Conservation (phyloP, 2,888 invertebrate species). For the Cyaniris semiargus region DNA sequence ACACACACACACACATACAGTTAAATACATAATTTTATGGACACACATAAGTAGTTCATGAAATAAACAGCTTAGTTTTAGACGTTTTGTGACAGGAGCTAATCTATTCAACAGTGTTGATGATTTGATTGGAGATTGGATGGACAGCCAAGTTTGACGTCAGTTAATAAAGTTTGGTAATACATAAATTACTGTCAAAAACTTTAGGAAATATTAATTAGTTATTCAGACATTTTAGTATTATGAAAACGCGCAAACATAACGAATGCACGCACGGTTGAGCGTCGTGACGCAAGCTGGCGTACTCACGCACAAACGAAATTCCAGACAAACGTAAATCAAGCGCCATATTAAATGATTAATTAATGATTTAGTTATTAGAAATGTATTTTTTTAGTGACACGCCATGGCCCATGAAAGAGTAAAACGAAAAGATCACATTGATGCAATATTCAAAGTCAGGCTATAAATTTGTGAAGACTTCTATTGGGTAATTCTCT, state of each 20-base stretch:
- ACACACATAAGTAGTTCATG: not conserved
- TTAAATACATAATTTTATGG: not conserved
- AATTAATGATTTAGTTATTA: not conserved
- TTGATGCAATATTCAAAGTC: not conserved
- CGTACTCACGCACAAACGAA: not conserved
- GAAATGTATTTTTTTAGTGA: not conserved
- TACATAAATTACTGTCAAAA: not conserved
- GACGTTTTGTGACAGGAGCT: not conserved
- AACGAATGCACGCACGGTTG: not conserved
- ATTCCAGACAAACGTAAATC: not conserved
- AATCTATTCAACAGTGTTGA: not conserved
- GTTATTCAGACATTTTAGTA: not conserved
- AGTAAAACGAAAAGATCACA: not conserved
- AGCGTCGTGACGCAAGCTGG: not conserved
- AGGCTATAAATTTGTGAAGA: not conserved
- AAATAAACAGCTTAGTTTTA: not conserved
- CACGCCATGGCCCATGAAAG: not conserved
- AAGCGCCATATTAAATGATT: not conserved
- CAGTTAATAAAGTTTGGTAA: too few relatives aligned
- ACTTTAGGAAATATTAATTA: not conserved
- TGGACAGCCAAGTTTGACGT: too few relatives aligned
- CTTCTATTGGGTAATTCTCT: too few relatives aligned
- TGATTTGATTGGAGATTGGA: too few relatives aligned
- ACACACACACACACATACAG: constrained; percentile 35
- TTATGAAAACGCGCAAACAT: not conserved